phyloP scores from a whole-genome alignment of 2,113 vertebrate genomes.

The Trinectes maculatus region DNA sequence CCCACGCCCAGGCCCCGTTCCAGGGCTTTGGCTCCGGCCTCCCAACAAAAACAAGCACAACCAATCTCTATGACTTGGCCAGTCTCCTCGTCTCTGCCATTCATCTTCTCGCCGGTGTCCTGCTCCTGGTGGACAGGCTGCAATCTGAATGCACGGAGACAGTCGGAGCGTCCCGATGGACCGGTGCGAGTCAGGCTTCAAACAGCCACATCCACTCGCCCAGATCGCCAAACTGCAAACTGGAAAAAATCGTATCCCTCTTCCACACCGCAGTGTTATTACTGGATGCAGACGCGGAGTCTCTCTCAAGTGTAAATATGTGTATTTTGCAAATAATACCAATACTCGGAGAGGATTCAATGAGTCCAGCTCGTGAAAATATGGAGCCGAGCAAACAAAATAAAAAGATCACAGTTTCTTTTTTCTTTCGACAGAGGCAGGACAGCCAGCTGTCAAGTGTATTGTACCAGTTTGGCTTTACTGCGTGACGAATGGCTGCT shows the following conservation, averaged over 20 bases:
- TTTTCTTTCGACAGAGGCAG: slow-evolving; percentile 8
- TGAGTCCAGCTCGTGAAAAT: not conserved
- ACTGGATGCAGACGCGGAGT: slow-evolving; percentile 13
- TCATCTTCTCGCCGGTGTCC: slow-evolving; percentile 20
- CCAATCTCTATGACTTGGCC: slow-evolving; percentile 42
- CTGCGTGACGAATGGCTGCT: slow-evolving; percentile 28
- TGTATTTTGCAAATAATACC: not conserved
- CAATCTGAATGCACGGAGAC: slow-evolving; percentile 35
- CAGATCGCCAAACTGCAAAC: slow-evolving; percentile 33
- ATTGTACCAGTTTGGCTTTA: slow-evolving; percentile 22
- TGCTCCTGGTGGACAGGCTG: slow-evolving; percentile 32
- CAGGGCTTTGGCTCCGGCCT: slow-evolving; percentile 14
- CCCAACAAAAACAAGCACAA: slow-evolving; percentile 37
- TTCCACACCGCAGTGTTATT: slow-evolving; percentile 2
- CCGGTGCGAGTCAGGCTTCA: slow-evolving; percentile 15
- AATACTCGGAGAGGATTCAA: not conserved
- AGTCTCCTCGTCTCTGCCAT: not conserved
- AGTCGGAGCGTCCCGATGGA: not conserved
- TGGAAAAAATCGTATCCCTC: not conserved
- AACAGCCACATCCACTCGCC: slow-evolving; percentile 18
- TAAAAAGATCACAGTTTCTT: slow-evolving; percentile 14
- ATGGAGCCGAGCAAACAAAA: slow-evolving; percentile 3
- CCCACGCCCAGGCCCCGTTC: slow-evolving; percentile 22
- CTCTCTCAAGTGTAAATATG: slow-evolving; percentile 1
- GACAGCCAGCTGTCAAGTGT: slow-evolving; percentile 26